phyloP scores from a whole-genome alignment of 2,888 invertebrate species.

The Drosophila suboccidentalis region DNA sequence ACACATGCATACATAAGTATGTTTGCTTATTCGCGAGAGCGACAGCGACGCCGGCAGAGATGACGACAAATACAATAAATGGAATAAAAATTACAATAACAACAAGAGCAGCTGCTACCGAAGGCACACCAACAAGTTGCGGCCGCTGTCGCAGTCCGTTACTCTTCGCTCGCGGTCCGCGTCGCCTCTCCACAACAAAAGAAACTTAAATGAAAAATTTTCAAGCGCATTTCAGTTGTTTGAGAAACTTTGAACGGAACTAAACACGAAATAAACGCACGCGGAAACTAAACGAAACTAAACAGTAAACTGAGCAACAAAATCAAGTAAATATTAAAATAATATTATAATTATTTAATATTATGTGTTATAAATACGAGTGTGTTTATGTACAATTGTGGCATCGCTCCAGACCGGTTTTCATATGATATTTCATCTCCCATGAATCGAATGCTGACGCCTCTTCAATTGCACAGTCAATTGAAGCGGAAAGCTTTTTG shows the following conservation, averaged over 20 bases:
- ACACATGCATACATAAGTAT: neutral
- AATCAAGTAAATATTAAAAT: constrained; percentile 42
- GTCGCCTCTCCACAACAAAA: constrained; percentile 26
- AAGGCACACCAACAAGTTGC: constrained; percentile 49
- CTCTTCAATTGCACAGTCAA: constrained; percentile 17
- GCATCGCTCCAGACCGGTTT: constrained; percentile 25
- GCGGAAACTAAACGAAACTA: constrained; percentile 44
- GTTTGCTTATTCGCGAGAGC: constrained; percentile 28
- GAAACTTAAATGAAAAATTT: constrained; percentile 41
- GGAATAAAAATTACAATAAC: constrained; percentile 30
- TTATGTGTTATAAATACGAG: constrained; percentile 5
- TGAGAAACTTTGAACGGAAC: constrained; percentile 70
- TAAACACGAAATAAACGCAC: constrained; percentile 31
- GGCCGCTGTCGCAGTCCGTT: constrained; percentile 32
- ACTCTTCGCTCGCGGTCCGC: constrained; percentile 23
- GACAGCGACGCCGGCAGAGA: constrained; percentile 31
- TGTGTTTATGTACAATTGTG: constrained; percentile 5
- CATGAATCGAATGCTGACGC: constrained; percentile 1
- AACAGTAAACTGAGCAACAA: constrained; percentile 26
- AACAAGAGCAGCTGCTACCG: constrained; percentile 4
- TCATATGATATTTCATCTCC: neutral
- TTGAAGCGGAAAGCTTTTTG: constrained; percentile 12
- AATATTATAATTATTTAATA: constrained; percentile 16
- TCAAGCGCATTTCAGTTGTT: constrained; percentile 69
- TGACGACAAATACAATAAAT: constrained; percentile 51